Conservation (phyloP, 2,113 vertebrate genomes). For the Podiceps cristatus region DNA sequence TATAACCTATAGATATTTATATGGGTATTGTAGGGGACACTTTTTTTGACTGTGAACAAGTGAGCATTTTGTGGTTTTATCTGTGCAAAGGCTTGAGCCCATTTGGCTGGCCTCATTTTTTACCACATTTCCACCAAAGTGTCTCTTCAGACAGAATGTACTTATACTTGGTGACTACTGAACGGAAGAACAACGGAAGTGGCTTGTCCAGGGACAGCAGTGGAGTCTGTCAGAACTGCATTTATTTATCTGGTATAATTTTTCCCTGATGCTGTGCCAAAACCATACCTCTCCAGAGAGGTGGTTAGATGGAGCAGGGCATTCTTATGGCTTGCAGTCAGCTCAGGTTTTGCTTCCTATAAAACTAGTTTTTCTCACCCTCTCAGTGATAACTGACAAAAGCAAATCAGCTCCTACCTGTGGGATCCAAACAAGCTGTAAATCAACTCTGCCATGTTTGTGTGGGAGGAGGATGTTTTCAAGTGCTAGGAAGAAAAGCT, state of each 20-base stretch:
- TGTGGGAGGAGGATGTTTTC: constrained; percentile 19
- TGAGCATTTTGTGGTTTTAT: neutral
- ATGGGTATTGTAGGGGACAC: neutral
- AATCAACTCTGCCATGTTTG: neutral
- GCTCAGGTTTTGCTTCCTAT: neutral
- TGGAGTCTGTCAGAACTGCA: neutral
- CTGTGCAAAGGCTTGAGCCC: neutral
- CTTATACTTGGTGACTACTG: neutral
- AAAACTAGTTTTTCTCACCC: constrained; percentile 38
- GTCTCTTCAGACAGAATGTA: neutral
- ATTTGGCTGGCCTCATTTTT: neutral
- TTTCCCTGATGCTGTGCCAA: neutral
- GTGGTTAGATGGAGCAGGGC: neutral
- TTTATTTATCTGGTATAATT: neutral
- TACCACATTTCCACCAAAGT: neutral
- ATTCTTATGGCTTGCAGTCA: neutral
- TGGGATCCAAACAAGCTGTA: neutral
- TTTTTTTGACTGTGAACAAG: neutral
- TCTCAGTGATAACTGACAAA: neutral
- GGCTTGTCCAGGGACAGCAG: neutral
- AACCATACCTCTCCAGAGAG: neutral
- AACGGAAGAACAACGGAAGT: neutral
- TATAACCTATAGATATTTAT: neutral
- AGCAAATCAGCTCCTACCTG: constrained; percentile 2
- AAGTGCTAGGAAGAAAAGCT: neutral